phyloP scores from a whole-genome alignment of 1,140 invertebrate species.

The fruit fly (Drosophila melanogaster) region Release_6_plus_ISO1_MT NT_033779.5:13536001-13536500 shows the following conservation, averaged over 20 bases:
- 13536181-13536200: too few relatives aligned
- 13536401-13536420: constrained; percentile 14
- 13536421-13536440: neutral
- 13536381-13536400: neutral
- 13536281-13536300: constrained; percentile 8
- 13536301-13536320: neutral
- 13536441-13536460: neutral
- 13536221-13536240: neutral
- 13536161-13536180: too few relatives aligned
- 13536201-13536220: too few relatives aligned
- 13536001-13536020: constrained; percentile 63
- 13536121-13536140: too few relatives aligned
- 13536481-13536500: constrained; percentile 37
- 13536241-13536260: constrained; percentile 5
- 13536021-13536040: constrained; percentile 19
- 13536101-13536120: too few relatives aligned
- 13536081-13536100: neutral
- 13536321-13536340: constrained; percentile 21
- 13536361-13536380: constrained; percentile 17
- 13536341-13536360: constrained; percentile 42
- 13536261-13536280: neutral
- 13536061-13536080: neutral
- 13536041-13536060: constrained; percentile 15
- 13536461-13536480: constrained; percentile 46
- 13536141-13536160: too few relatives aligned